A percentile compares a stretch with the other conserved stretches of the same genome.
These are phyloP conservation scores for Drosophila obscura DNA, from an alignment of 1,140 invertebrate genomes.

Conservation along the genomic window DNA sequence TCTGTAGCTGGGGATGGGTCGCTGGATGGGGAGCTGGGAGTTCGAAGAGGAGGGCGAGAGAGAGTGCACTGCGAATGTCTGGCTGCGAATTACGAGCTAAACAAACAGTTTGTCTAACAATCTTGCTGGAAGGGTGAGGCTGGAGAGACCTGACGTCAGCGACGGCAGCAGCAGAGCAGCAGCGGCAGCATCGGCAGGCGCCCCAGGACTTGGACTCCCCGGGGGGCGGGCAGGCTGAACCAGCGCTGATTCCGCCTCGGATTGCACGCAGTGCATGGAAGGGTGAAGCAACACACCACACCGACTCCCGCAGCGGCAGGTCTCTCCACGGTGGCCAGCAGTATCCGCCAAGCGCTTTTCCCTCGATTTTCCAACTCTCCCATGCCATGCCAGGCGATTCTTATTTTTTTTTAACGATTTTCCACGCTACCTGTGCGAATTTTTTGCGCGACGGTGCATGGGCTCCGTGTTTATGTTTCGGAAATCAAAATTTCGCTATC, in stretches of 20 bases:
- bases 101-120: constrained; percentile 52
- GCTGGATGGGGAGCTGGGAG: constrained; percentile 34
- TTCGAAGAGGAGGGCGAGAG: constrained; percentile 4
- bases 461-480: constrained; percentile 79
- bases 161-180: too few relatives aligned
- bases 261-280: constrained; percentile 61
- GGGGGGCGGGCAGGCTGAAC: constrained; percentile 47
- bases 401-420: constrained; percentile 70
- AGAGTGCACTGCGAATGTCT: constrained; percentile 52
- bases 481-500: constrained; percentile 81
- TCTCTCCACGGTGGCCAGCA: constrained; percentile 54
- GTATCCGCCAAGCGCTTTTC: constrained; percentile 34
- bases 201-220: constrained; percentile 70
- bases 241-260: constrained; percentile 61
- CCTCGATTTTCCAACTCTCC: constrained; percentile 35
- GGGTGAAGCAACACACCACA: constrained; percentile 64
- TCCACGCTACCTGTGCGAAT: constrained; percentile 82
- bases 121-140: background rate
- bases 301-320: constrained; percentile 50
- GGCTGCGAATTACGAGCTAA: constrained; percentile 53
- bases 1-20: constrained; percentile 13
- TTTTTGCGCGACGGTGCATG: constrained; percentile 71
- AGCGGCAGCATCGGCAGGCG: constrained; percentile 14
- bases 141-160: constrained; percentile 59
- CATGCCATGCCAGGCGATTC: background rate